These are phyloP conservation scores for Montipora capitata DNA, from an alignment of 92 coral and sea anemone species.

Conservation along the genomic window DNA sequence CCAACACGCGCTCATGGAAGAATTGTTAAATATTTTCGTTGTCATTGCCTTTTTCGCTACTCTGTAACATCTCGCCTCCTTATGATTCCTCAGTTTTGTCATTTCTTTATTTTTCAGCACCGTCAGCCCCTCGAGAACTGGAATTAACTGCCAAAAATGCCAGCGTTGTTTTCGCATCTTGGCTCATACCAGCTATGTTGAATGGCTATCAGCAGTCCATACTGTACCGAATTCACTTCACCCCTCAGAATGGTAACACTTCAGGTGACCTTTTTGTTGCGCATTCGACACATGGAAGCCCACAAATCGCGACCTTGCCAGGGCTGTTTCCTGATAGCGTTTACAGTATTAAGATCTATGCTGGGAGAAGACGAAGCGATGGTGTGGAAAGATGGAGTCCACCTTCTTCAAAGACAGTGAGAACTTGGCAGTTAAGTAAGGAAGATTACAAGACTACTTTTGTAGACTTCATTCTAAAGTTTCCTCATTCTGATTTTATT, in stretches of 20 bases:
- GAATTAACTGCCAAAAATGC: conserved; percentile 57
- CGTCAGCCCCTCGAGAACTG: conserved; percentile 79
- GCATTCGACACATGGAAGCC: conserved; percentile 46
- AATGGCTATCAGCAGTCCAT: conserved; percentile 80
- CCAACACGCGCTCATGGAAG: too few species aligned
- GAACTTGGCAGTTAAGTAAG: conserved; percentile 89
- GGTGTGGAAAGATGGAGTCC: conserved; percentile 80
- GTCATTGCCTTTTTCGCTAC: too few species aligned
- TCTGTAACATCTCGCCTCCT: too few species aligned
- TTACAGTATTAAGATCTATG: conserved; percentile 77
- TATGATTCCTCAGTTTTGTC: neutral
- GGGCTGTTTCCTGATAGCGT: conserved; percentile 72
- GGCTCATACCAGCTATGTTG: conserved; percentile 81
- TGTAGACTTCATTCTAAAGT: too few species aligned
- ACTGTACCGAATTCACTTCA: conserved; percentile 69
- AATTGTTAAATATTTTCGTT: too few species aligned
- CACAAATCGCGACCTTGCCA: conserved; percentile 56
- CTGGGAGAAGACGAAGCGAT: conserved; percentile 78
- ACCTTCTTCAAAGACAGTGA: conserved; percentile 37
- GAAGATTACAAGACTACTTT: too few species aligned
- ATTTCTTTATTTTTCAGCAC: conserved; percentile 52
- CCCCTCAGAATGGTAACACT: conserved; percentile 57
- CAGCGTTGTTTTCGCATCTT: conserved; percentile 56
- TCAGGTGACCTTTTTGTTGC: conserved; percentile 31
- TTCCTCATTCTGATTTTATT: too few species aligned